These are phyloP conservation scores for Acanthococcus lagerstroemiae DNA, from an alignment of 2,888 invertebrate genomes.

Conservation along the genomic window DNA sequence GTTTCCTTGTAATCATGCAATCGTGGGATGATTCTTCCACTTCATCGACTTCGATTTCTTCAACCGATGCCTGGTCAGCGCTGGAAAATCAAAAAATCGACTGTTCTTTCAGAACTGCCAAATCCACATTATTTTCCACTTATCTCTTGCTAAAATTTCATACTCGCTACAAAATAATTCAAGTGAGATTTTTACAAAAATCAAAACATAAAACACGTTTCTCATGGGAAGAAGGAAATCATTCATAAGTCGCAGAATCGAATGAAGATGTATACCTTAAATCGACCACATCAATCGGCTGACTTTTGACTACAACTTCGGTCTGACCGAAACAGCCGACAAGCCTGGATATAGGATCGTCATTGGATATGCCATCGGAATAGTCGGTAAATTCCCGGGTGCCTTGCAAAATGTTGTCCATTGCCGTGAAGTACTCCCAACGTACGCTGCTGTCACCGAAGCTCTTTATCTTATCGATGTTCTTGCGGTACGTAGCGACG, in stretches of 20 bases:
- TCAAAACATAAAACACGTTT: not conserved
- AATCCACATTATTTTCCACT: no score
- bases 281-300: not conserved
- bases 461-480: constrained; percentile 32
- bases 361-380: not conserved
- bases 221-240: not conserved
- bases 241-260: not conserved
- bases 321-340: not conserved
- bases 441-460: constrained; percentile 32
- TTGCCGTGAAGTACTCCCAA: constrained; percentile 34
- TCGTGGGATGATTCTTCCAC: constrained; percentile 6
- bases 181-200: not conserved
- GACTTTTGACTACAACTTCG: not conserved
- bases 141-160: no score
- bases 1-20: constrained; percentile 7
- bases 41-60: not conserved
- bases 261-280: not conserved
- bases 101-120: no score
- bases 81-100: not conserved
- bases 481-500: constrained; percentile 33
- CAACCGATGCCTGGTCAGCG: not conserved
- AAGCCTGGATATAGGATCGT: not conserved
- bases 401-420: constrained; percentile 33
- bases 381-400: constrained; percentile 20
- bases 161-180: not conserved